Evolutionary conservation across 2,888 invertebrate genomes (phyloP), one percentile per base, ranked within the genome.

Genomic region (Eumerus sabulonum): DNA sequence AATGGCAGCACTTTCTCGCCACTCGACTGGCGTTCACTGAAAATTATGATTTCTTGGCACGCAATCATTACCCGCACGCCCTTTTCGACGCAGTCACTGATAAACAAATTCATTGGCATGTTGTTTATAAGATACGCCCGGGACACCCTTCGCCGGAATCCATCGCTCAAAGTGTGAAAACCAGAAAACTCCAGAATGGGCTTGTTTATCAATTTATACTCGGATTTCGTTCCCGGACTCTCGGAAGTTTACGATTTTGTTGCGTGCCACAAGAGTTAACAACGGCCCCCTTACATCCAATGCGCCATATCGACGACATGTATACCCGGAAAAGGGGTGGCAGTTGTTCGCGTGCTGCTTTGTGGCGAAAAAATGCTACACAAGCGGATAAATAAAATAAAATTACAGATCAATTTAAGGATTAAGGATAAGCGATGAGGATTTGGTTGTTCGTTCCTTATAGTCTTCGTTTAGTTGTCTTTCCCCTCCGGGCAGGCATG

Each of bases 171-270:
- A 74, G 74, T 79, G 79, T 79, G 68, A 79, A 74, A 64, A 64
- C 57, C 63, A 56, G 47, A 44, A 57, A n/a, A 40, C 1, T 1
- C 50, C 54, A 36, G 68, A 79, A 74, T 79, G 63, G 74, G 74
- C 74, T 74, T 74, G 79, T 74, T 74, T 79, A 79, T 74, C 79
- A 79, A 79, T 79, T 79, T 79, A 68, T 74, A 48, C 68, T 60
- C 40, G 59, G 7, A 38, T 57, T n/a, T n/a, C n/a, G n/a, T n/a
- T 54, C 68, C 42, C 51, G 48, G 45, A 50, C 53, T 59, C 48
- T 13, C 50, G 38, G 14, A 59, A 53, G 68, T 68, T 74, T 79
- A 79, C 63, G 79, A 74, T 79, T 79, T 68, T 68, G 64, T 79
- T 74, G 79, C 79, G 74, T 74, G 79, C 68, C 59, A 48, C 44